Evolutionary conservation across 2,888 invertebrate genomes (phyloP).

Genomic region (Emmelina monodactyla): DNA sequence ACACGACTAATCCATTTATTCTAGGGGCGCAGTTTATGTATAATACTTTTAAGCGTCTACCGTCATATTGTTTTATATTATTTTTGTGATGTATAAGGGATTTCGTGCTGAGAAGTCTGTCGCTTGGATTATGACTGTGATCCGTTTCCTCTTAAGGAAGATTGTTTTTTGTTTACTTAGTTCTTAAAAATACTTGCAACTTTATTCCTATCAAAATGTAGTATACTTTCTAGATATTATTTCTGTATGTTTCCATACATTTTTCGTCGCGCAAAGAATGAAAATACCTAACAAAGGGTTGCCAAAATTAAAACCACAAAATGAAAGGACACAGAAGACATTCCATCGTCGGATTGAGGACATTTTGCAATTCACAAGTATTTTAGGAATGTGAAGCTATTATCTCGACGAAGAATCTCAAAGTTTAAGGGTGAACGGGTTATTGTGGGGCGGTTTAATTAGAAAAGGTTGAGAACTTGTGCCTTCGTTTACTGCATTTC

Average conservation of each 20-base stretch:
- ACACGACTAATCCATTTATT: constrained; percentile 67
- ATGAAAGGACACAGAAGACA: constrained; percentile 15
- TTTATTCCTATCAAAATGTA: too few species aligned
- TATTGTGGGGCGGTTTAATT: background rate
- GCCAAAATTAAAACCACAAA: background rate
- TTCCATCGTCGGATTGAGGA: constrained; percentile 28
- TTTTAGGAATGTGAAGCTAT: constrained; percentile 38
- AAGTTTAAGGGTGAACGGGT: background rate
- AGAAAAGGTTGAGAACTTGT: constrained; percentile 5
- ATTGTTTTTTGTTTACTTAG: too few species aligned
- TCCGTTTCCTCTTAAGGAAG: too few species aligned
- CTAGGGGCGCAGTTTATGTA: constrained; percentile 63
- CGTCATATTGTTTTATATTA: constrained; percentile 58
- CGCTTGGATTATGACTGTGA: constrained; percentile 30
- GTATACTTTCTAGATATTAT: too few species aligned
- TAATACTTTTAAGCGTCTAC: constrained; percentile 49
- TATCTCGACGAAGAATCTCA: background rate
- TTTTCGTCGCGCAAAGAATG: too few species aligned
- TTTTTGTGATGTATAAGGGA: constrained; percentile 47
- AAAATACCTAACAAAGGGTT: too few species aligned
- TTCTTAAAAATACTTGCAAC: too few species aligned
- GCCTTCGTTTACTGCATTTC: constrained; percentile 20
- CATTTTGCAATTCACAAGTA: constrained; percentile 33
- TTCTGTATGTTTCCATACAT: too few species aligned
- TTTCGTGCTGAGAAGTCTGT: constrained; percentile 30